These are phyloP conservation scores for Drosophila infuscata DNA, from an alignment of 2,888 invertebrate genomes.

Conservation along the genomic window DNA sequence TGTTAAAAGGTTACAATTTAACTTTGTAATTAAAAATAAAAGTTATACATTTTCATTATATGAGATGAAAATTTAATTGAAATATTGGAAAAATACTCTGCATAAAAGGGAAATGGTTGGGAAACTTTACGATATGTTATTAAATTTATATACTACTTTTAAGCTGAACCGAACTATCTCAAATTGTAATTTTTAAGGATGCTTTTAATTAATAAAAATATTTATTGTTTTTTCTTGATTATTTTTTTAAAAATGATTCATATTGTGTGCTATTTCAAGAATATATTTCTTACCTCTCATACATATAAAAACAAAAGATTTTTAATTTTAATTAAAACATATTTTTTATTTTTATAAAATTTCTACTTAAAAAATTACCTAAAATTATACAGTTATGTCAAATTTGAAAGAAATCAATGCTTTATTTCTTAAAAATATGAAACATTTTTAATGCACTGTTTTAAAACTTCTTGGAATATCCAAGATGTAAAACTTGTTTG, in stretches of 20 bases:
- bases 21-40: not conserved
- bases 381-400: not conserved
- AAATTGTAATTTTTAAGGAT: not conserved
- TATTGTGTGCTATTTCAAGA: not conserved
- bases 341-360: not conserved
- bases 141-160: too few species aligned
- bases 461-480: not conserved
- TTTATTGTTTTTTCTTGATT: not conserved
- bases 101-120: not conserved
- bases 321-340: not conserved
- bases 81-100: too few species aligned
- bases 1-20: too few species aligned
- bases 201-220: too few species aligned
- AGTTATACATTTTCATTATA: too few species aligned
- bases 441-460: not conserved
- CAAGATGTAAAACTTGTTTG: not conserved
- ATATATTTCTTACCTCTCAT: not conserved
- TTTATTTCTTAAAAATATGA: conserved; percentile 8
- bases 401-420: conserved; percentile 11
- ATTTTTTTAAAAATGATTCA: not conserved
- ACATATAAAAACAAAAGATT: not conserved
- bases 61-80: too few species aligned
- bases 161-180: not conserved
- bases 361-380: conserved; percentile 2
- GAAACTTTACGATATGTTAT: not conserved